A percentile compares a stretch with the other conserved stretches of the same genome.
Evolutionary conservation across 2,113 vertebrate species (phyloP).

Genomic region (Actenoides hombroni): DNA sequence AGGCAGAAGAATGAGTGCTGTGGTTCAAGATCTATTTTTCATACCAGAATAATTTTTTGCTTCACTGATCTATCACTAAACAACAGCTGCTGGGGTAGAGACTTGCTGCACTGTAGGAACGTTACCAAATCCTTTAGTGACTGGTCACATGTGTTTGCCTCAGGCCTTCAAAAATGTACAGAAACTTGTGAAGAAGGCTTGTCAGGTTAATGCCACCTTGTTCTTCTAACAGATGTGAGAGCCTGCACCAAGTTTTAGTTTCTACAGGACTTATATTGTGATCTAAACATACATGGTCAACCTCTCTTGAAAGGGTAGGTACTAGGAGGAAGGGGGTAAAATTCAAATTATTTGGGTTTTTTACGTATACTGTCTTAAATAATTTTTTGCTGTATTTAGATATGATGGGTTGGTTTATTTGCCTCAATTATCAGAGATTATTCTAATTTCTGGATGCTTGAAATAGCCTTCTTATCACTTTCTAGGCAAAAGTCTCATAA

Average conservation of each 20-base stretch:
- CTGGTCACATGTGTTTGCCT: conserved; percentile 76
- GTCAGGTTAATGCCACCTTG: conserved; percentile 68
- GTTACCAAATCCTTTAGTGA: conserved; percentile 63
- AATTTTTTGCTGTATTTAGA: neutral
- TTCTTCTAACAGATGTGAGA: conserved; percentile 63
- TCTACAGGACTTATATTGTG: neutral
- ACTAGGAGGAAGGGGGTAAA: neutral
- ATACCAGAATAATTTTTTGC: conserved; percentile 87
- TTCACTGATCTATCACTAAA: conserved; percentile 93
- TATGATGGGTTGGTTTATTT: neutral
- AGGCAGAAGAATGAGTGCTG: conserved; percentile 73
- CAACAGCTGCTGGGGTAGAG: conserved; percentile 84
- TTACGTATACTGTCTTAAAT: neutral
- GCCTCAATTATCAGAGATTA: neutral
- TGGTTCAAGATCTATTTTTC: conserved; percentile 83
- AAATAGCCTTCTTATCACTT: conserved; percentile 13
- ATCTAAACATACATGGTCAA: neutral
- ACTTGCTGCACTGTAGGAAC: conserved; percentile 68
- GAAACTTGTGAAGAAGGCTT: conserved; percentile 65
- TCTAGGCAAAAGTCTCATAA: neutral
- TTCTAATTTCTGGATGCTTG: conserved; percentile 28
- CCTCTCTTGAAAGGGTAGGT: neutral
- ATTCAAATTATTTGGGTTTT: neutral
- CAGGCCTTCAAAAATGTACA: conserved; percentile 71
- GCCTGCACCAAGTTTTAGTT: conserved; percentile 48